Evolutionary conservation across 2,888 invertebrate genomes (phyloP), one percentile per base, ranked within the genome.

Genomic region (Tupiocoris notatus): DNA sequence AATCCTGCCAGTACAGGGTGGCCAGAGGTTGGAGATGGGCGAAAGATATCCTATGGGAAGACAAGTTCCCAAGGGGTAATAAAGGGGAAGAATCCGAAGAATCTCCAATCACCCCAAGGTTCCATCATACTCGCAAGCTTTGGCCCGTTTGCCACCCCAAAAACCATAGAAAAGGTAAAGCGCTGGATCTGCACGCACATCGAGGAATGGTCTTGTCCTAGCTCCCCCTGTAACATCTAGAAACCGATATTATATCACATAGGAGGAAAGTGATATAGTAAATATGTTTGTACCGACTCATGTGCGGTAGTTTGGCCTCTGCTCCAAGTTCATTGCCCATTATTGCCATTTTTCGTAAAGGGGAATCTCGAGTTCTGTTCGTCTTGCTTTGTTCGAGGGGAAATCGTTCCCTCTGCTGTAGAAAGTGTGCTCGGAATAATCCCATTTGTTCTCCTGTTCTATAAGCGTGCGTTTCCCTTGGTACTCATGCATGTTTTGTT

Each of bases 41-140:
- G 12, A 12, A 65, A 65, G 20, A n/a, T 18, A 22, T 39, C 39
- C 39, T 65, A 17, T 18, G 18, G 65, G n/a, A 39, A 39, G 65
- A 39, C 54, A 20, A 65, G 20, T 12, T 25, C 65, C 54, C 39
- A 18, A 24, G 25, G 39, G 65, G 39, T 65, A 65, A 65, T 65
- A 65, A 65, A 39, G 20, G 17, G 65, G 9, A 65, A 65, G 65
- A 65, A 65, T 65, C 39, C 39, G 39, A 65, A 65, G 65, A 65
- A 65, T 65, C 65, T 65, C 65, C 65, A 65, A 65, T 65, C 65
- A 39, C 65, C 65, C 54, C 25, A n/a, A 17, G 65, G 65, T 65
- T 12, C n/a, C 63, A 63, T 16, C n/a, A n/a, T n/a, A n/a, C n/a
- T n/a, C n/a, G n/a, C n/a, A n/a, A n/a, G n/a, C n/a, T n/a, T n/a